Evolutionary conservation across 35 echinoderm and acorn worm genomes (phyloP).

Genomic region (Strongylocentrotus purpuratus): DNA sequence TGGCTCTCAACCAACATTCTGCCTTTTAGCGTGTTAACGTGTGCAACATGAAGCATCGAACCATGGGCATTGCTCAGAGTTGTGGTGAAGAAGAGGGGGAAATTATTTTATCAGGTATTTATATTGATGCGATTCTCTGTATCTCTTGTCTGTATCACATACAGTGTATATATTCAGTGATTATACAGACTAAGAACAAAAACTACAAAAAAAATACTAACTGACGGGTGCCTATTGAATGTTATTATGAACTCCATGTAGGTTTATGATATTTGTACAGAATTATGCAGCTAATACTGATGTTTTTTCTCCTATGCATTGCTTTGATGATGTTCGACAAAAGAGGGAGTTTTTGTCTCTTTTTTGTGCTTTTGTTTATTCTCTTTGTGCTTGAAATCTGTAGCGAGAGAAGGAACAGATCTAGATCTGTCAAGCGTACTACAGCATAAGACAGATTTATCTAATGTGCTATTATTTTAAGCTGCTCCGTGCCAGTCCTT

Average conservation of each 20-base stretch:
- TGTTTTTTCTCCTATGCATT: neutral
- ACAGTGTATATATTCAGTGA: neutral
- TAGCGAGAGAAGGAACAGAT: neutral
- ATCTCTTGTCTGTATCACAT: conserved; percentile 18
- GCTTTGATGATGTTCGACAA: neutral
- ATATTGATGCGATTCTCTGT: conserved; percentile 14
- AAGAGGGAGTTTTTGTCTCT: neutral
- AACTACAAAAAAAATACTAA: neutral
- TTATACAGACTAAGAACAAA: neutral
- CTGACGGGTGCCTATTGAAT: neutral
- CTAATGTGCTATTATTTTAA: neutral
- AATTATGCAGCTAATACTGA: neutral
- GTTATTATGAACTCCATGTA: neutral
- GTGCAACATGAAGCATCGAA: neutral
- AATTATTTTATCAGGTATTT: conserved; percentile 40
- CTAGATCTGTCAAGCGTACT: neutral
- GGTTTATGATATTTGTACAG: neutral
- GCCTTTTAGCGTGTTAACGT: neutral
- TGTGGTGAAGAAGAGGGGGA: conserved; percentile 14
- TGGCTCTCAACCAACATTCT: neutral
- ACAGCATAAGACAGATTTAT: neutral
- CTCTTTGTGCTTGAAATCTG: neutral
- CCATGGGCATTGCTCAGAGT: neutral
- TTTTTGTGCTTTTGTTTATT: neutral
- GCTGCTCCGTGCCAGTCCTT: neutral